phyloP scores from a whole-genome alignment of 2,797 vertebrate species.

The Neosilurus hyrtlii region DNA sequence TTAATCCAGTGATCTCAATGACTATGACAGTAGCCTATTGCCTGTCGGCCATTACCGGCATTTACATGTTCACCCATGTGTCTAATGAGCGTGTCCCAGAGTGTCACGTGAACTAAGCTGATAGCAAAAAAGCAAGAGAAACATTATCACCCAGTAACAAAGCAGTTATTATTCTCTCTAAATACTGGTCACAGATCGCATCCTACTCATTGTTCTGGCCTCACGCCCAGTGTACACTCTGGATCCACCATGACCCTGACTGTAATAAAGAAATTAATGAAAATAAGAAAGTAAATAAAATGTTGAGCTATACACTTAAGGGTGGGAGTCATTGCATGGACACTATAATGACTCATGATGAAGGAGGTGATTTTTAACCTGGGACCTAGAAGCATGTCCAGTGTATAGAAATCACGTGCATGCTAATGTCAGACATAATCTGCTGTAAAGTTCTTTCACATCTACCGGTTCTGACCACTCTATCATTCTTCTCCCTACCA shows the following conservation, averaged over 20 bases:
- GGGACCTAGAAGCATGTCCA: not conserved
- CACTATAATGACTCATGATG: not conserved
- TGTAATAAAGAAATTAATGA: not conserved
- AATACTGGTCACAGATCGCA: too few species aligned
- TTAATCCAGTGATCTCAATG: too few species aligned
- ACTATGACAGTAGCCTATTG: too few species aligned
- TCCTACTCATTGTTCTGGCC: too few species aligned
- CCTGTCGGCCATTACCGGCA: too few species aligned
- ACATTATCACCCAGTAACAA: too few species aligned
- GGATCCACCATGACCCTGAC: not conserved
- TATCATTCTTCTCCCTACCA: slow-evolving; percentile 57
- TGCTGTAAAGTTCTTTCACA: not conserved
- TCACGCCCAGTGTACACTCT: not conserved
- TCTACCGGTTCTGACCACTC: not conserved
- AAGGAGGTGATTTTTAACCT: not conserved
- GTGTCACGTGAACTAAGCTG: too few species aligned
- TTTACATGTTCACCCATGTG: too few species aligned
- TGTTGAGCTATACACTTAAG: not conserved
- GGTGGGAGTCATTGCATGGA: not conserved
- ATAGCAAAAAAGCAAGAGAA: too few species aligned
- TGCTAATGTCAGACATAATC: not conserved
- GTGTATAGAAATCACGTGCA: not conserved
- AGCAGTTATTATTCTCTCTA: too few species aligned
- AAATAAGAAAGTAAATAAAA: not conserved
- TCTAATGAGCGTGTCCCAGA: too few species aligned